A percentile compares a stretch with the other conserved stretches of the same genome.
These are phyloP conservation scores for Hirudo medicinalis DNA, from an alignment of 1,140 invertebrate genomes.

Conservation along the genomic window DNA sequence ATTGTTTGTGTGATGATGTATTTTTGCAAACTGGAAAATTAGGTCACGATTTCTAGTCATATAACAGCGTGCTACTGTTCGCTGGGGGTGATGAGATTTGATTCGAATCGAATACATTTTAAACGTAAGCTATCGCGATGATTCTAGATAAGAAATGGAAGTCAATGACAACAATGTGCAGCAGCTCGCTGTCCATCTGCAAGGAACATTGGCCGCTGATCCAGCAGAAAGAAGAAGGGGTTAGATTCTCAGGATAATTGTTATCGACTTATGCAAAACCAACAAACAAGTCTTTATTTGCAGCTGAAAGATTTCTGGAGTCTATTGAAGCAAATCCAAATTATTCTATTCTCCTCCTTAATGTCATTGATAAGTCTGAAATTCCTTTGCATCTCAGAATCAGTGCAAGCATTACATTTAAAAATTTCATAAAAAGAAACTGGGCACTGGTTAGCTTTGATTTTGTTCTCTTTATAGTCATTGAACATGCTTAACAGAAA, in stretches of 20 bases:
- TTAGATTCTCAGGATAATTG: constrained; percentile 36
- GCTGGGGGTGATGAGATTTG: no score
- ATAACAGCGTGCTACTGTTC: no score
- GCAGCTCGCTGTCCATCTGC: constrained; percentile 65
- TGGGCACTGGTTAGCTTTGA: constrained; percentile 65
- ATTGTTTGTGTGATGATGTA: no score
- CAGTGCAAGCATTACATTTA: constrained; percentile 80
- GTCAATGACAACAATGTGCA: constrained; percentile 44
- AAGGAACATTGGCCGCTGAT: constrained; percentile 76
- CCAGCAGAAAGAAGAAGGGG: constrained; percentile 63
- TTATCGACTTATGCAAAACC: neutral
- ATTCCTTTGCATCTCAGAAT: constrained; percentile 64
- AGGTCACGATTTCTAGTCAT: no score
- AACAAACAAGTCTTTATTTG: constrained; percentile 21
- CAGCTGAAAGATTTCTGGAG: constrained; percentile 80
- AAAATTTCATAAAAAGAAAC: constrained; percentile 89
- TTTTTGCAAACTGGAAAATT: no score
- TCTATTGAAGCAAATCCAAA: constrained; percentile 77
- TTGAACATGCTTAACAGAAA: neutral
- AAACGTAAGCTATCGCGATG: no score
- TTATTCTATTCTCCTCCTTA: constrained; percentile 71
- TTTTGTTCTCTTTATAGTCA: neutral
- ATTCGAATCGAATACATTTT: no score
- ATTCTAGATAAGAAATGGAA: constrained; percentile 17
- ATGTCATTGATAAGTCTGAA: constrained; percentile 63